phyloP scores from a whole-genome alignment of 2,113 vertebrate species.

The Otolemur garnettii region DNA sequence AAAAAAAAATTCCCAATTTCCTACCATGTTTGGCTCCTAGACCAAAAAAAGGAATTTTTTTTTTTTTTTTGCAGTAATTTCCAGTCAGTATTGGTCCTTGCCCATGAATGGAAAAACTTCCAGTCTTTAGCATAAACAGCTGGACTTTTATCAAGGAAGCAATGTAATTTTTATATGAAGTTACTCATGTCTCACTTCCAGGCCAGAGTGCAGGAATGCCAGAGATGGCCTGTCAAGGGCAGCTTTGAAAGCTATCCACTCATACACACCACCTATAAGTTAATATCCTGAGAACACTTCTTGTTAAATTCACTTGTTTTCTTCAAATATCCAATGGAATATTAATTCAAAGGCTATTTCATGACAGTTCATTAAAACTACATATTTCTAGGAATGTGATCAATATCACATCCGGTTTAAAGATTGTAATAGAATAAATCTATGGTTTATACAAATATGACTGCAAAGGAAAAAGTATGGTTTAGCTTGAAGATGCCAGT shows the following conservation, averaged over 20 bases:
- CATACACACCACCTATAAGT: neutral
- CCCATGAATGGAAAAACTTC: neutral
- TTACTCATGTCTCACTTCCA: neutral
- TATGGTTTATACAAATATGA: neutral
- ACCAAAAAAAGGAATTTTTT: neutral
- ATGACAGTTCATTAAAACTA: neutral
- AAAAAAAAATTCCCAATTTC: neutral
- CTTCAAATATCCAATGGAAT: neutral
- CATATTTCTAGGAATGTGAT: neutral
- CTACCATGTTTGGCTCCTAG: neutral
- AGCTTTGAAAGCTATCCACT: constrained; percentile 21
- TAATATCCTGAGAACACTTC: neutral
- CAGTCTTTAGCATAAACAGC: constrained; percentile 5
- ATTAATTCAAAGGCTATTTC: neutral
- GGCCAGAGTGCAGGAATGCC: neutral
- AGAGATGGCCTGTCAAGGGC: neutral
- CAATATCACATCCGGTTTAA: neutral
- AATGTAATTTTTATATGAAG: constrained; percentile 33
- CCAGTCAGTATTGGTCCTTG: neutral
- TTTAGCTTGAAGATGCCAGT: neutral
- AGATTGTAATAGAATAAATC: neutral
- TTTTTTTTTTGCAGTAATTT: neutral
- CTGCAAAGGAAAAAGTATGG: neutral
- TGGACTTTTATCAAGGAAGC: neutral
- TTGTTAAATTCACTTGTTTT: constrained; percentile 18